Evolutionary conservation across 2,888 invertebrate species (phyloP), one percentile per base, ranked within the genome.

Genomic region (Drosophila mettleri): DNA sequence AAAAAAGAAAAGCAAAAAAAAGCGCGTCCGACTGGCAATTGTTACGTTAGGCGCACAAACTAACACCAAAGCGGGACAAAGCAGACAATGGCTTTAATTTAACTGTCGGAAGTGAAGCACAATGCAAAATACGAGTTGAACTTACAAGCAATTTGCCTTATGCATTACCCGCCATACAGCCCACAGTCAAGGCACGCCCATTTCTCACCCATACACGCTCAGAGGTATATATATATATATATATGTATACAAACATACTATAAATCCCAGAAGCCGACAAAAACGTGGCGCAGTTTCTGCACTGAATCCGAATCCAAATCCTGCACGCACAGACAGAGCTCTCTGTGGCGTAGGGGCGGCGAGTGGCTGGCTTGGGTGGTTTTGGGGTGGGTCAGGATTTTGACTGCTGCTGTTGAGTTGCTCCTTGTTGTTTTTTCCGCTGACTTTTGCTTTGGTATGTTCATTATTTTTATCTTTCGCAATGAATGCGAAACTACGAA

Each of bases 381-480:
- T 31, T 10, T n/a, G n/a, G 16, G 34, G 16, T 34, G 38, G 52
- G 62, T 62, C 54, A 61, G 70, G 29, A 49, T 58, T 58, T 68
- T 55, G 59, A 74, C 69, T 64, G 53, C 18, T 63, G 46, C 69
- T 78, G 75, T 71, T 74, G 70, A 64, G 71, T 64, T 74, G 62
- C 57, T 71, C 51, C 54, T 71, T 61, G 74, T 70, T 71, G 54
- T 68, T 81, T 85, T 80, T 82, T 78, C 62, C 68, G 79, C 61
- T 81, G 87, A 83, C 85, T 83, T 79, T 85, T 83, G 85, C 87
- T 90, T 78, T 85, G 88, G 77, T 86, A 80, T 89, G 89, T 89
- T 89, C 90, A 90, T 89, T 90, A 89, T 89, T 89, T 90, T 90
- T 89, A 89, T 89, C 89, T 89, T 78, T 83, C 69, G 84, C 85